phyloP scores from a whole-genome alignment of 2,888 invertebrate genomes.

The Microdon myrmicae region DNA sequence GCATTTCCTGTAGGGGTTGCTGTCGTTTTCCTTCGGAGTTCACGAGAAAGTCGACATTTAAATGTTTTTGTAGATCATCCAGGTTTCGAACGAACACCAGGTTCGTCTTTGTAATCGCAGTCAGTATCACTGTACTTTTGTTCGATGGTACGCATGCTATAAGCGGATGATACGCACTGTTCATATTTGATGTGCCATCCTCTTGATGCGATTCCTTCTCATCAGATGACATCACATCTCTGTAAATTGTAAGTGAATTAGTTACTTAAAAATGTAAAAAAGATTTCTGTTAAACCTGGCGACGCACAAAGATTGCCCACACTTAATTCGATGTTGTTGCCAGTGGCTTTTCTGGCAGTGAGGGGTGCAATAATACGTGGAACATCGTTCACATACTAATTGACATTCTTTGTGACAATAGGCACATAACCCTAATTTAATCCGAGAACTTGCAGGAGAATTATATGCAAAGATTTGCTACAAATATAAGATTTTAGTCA shows the following conservation, averaged over 20 bases:
- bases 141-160: constrained; percentile 54
- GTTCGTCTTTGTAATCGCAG: constrained; percentile 61
- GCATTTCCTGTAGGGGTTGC: constrained; percentile 52
- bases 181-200: neutral
- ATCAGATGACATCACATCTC: too few relatives aligned
- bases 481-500: too few relatives aligned
- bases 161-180: too few relatives aligned
- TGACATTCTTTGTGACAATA: constrained; percentile 53
- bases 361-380: constrained; percentile 57
- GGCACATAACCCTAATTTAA: constrained; percentile 48
- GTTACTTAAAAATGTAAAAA: too few relatives aligned
- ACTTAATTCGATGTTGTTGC: constrained; percentile 56
- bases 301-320: too few relatives aligned
- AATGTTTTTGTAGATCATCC: constrained; percentile 56
- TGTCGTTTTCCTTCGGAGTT: constrained; percentile 52
- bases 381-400: constrained; percentile 55
- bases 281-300: too few relatives aligned
- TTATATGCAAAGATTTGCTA: too few relatives aligned
- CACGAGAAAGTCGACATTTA: constrained; percentile 54
- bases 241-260: too few relatives aligned
- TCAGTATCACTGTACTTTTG: constrained; percentile 57
- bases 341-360: constrained; percentile 59
- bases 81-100: constrained; percentile 59
- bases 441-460: too few relatives aligned
- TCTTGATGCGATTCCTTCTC: too few relatives aligned